These are phyloP conservation scores for Campoplex capitator DNA, from an alignment of 2,888 invertebrate species.

Conservation along the genomic window DNA sequence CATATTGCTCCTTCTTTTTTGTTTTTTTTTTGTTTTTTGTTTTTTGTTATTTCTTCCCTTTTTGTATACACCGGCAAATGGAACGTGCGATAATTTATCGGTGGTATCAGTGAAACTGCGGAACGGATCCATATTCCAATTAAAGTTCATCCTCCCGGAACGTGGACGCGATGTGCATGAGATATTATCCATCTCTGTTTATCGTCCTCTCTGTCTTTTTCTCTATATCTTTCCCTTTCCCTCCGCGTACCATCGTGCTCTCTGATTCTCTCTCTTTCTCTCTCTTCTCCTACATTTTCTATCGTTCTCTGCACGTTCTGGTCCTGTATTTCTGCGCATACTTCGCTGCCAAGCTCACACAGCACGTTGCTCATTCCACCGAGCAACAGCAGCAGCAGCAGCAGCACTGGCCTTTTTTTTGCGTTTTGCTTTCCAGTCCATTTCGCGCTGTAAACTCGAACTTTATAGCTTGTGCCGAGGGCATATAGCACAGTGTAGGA, in stretches of 20 bases:
- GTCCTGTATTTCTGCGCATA: slow-evolving; percentile 54
- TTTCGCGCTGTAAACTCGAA: slow-evolving; percentile 83
- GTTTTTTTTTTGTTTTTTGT: slow-evolving; percentile 13
- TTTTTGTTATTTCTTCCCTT: slow-evolving; percentile 39
- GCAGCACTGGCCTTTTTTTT: slow-evolving; percentile 72
- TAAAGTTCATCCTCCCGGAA: slow-evolving; percentile 84
- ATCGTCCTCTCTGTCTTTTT: slow-evolving; percentile 33
- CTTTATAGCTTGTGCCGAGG: slow-evolving; percentile 80
- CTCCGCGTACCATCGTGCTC: slow-evolving; percentile 8
- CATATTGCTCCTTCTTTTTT: slow-evolving; percentile 17
- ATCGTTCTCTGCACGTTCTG: slow-evolving; percentile 57
- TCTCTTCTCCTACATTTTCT: slow-evolving; percentile 59
- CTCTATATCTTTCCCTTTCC: slow-evolving; percentile 15
- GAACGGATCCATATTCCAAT: slow-evolving; percentile 84
- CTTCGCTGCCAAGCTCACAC: slow-evolving; percentile 59
- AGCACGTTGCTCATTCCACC: slow-evolving; percentile 60
- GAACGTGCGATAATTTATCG: slow-evolving; percentile 83
- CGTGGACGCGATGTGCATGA: slow-evolving; percentile 73
- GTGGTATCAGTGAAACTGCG: slow-evolving; percentile 79
- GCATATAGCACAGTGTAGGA: slow-evolving; percentile 51
- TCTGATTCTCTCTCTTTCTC: slow-evolving; percentile 41
- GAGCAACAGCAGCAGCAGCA: slow-evolving; percentile 45
- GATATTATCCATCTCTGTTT: slow-evolving; percentile 67
- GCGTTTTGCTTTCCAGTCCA: slow-evolving; percentile 83
- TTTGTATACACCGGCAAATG: slow-evolving; percentile 80